These are phyloP conservation scores for Sylvia borin DNA, from an alignment of 2,797 vertebrate species.

Conservation along the genomic window DNA sequence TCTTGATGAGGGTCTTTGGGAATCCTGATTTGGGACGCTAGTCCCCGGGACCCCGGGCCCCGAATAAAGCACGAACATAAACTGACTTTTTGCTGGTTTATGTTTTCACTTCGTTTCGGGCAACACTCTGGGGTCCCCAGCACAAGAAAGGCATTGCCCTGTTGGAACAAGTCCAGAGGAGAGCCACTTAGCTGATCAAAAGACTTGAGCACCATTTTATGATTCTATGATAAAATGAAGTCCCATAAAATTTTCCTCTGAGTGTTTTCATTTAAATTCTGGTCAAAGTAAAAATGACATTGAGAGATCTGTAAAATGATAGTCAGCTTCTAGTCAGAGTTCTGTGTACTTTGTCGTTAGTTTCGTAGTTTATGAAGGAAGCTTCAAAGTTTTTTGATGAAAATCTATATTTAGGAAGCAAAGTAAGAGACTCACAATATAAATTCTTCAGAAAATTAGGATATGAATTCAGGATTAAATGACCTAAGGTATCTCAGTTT, in stretches of 20 bases:
- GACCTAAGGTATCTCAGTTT: neutral
- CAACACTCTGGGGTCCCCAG: neutral
- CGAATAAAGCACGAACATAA: too few species aligned
- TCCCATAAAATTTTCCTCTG: neutral
- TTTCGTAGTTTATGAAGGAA: neutral
- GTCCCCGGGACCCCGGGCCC: too few species aligned
- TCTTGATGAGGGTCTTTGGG: too few species aligned
- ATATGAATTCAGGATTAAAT: neutral
- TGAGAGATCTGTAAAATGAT: neutral
- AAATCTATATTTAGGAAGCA: neutral
- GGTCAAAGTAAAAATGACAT: neutral
- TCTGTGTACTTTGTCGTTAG: neutral
- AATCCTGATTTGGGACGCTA: too few species aligned
- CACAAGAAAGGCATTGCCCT: neutral
- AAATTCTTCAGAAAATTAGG: neutral
- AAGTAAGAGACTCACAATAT: neutral
- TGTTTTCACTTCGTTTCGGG: too few species aligned
- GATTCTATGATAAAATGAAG: neutral
- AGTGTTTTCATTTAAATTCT: neutral
- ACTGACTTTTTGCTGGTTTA: too few species aligned
- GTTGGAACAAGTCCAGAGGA: neutral
- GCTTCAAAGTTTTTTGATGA: neutral
- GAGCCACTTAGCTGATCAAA: neutral
- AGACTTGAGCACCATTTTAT: neutral
- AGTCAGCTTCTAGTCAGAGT: neutral